Evolutionary conservation across 1,140 invertebrate genomes (phyloP).

Genomic region (Arctopsyche grandis): DNA sequence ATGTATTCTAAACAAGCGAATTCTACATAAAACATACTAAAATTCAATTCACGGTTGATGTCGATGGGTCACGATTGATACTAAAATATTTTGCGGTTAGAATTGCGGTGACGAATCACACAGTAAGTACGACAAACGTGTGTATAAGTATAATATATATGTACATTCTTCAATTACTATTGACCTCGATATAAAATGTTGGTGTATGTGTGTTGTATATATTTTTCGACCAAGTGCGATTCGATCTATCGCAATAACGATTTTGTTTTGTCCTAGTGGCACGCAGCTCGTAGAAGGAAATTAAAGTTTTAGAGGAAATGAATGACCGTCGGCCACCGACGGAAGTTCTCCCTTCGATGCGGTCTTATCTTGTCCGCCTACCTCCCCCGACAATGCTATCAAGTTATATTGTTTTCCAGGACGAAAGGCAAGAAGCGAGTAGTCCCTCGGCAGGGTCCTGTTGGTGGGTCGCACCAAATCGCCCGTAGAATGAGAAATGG

Average conservation of each 20-base stretch:
- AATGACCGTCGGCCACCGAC: background rate
- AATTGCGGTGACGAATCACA: too few species aligned
- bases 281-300: background rate
- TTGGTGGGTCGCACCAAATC: constrained; percentile 26
- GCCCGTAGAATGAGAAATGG: constrained; percentile 35
- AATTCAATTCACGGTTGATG: too few species aligned
- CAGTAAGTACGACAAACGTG: too few species aligned
- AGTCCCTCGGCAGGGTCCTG: background rate
- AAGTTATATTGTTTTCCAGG: constrained; percentile 33
- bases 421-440: constrained; percentile 13
- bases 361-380: constrained; percentile 13
- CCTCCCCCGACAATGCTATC: constrained; percentile 23
- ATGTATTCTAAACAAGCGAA: too few species aligned
- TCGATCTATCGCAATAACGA: background rate
- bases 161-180: too few species aligned
- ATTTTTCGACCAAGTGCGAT: background rate
- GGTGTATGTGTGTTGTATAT: background rate
- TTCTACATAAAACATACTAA: too few species aligned
- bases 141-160: too few species aligned
- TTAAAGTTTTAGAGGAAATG: constrained; percentile 34
- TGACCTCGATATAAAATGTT: too few species aligned
- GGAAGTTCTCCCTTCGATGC: background rate
- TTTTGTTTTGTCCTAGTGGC: background rate
- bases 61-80: too few species aligned
- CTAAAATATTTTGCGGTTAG: too few species aligned